These are phyloP conservation scores for Diplolepis rosae DNA, from an alignment of 2,888 invertebrate species.

Conservation along the genomic window DNA sequence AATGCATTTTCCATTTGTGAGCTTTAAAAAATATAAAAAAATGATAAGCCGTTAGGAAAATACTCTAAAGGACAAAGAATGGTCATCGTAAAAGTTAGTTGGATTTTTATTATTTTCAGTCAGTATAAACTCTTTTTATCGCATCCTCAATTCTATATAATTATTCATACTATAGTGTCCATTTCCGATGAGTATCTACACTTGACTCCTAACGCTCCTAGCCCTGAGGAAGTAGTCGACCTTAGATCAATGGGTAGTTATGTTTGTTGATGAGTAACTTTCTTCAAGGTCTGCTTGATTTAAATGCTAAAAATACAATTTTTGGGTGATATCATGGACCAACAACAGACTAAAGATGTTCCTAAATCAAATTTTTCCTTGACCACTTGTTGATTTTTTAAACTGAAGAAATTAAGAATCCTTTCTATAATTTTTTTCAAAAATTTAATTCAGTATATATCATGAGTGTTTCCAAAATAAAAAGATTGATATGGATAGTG, in stretches of 20 bases:
- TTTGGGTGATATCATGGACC: constrained; percentile 6
- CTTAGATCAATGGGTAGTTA: constrained; percentile 24
- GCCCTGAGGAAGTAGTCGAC: constrained; percentile 26
- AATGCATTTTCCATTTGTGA: no score
- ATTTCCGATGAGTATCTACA: neutral
- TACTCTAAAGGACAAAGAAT: no score
- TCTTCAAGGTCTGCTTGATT: constrained; percentile 22
- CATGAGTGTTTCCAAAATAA: no score
- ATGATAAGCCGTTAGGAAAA: no score
- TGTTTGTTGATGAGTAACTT: constrained; percentile 31
- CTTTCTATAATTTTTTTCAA: neutral
- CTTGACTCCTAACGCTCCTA: neutral
- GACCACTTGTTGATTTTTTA: neutral
- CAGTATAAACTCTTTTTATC: no score
- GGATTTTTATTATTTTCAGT: no score
- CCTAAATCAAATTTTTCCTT: neutral
- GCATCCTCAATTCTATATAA: neutral
- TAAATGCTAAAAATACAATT: constrained; percentile 25
- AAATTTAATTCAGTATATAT: neutral
- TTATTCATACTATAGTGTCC: neutral
- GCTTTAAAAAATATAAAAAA: no score
- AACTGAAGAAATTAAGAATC: neutral
- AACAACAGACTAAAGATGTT: neutral
- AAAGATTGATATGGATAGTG: no score
- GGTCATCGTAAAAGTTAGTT: no score